Conservation (phyloP, 2,888 invertebrate genomes). For the Blastobasis lacticolella region DNA sequence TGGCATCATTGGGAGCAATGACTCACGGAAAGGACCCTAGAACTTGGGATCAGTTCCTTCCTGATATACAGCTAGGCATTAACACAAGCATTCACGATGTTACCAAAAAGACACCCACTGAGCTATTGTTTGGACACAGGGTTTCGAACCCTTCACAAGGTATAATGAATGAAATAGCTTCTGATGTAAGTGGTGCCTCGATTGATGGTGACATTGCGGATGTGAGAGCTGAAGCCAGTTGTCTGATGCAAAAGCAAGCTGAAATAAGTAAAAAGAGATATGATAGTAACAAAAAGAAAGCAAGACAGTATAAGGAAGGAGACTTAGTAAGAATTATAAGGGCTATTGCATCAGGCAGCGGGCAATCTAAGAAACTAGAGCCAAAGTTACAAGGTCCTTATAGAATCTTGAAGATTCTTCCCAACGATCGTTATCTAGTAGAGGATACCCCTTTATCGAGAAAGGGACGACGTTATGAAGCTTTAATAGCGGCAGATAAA, state of each 20-base stretch:
- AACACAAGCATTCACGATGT: constrained; percentile 9
- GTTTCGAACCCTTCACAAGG: constrained; percentile 6
- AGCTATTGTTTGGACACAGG: constrained; percentile 26
- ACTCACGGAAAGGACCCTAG: constrained; percentile 7
- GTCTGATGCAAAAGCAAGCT: not conserved
- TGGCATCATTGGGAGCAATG: constrained; percentile 6
- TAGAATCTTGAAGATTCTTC: constrained; percentile 9
- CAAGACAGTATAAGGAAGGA: constrained; percentile 8
- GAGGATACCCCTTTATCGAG: constrained; percentile 17
- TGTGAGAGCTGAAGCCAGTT: not conserved
- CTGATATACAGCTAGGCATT: constrained; percentile 11
- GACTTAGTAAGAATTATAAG: constrained; percentile 12
- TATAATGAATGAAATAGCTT: constrained; percentile 3
- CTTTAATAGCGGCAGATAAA: constrained; percentile 15
- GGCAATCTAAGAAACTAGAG: constrained; percentile 13
- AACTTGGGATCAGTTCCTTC: constrained; percentile 6
- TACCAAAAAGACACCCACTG: constrained; percentile 9
- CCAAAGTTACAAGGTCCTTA: constrained; percentile 13
- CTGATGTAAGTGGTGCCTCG: not conserved
- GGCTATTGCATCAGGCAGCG: constrained; percentile 1
- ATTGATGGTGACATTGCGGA: not conserved
- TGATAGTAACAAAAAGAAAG: constrained; percentile 7
- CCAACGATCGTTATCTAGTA: constrained; percentile 13
- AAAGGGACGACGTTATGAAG: constrained; percentile 14
- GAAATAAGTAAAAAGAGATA: not conserved